A percentile compares a stretch with the other conserved stretches of the same genome.
Conservation (phyloP, 2,113 vertebrate genomes). For the Vidua macroura region DNA sequence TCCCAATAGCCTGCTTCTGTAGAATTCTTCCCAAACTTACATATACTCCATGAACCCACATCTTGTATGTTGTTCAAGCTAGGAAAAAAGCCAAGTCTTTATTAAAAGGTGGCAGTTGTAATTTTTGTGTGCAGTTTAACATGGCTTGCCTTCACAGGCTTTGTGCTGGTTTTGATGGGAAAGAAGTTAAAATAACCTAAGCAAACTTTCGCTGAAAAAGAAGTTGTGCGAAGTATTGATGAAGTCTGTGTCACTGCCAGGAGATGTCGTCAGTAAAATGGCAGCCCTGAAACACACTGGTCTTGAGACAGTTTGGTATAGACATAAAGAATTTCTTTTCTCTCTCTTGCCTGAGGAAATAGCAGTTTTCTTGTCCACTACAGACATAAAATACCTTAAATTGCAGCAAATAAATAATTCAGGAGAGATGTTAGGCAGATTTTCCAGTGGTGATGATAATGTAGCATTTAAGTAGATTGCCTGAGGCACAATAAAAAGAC, state of each 20-base stretch:
- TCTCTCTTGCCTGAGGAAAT: not conserved
- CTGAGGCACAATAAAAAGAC: not conserved
- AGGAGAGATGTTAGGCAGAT: not conserved
- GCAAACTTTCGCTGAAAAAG: not conserved
- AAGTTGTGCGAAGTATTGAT: not conserved
- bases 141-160: not conserved
- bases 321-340: not conserved
- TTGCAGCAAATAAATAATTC: not conserved
- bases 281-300: not conserved
- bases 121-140: not conserved
- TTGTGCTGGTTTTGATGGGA: not conserved
- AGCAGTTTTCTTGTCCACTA: not conserved
- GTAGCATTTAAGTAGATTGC: not conserved
- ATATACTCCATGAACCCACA: fast-evolving
- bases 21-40: not conserved
- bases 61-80: not conserved
- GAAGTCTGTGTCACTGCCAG: not conserved
- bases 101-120: not conserved
- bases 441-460: not conserved
- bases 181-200: not conserved
- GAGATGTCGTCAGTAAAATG: not conserved
- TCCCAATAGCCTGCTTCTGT: not conserved
- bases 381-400: not conserved
- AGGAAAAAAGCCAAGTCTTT: not conserved
- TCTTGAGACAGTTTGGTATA: not conserved